Evolutionary conservation across 92 coral and sea anemone species (phyloP).

Genomic region (Palythoa grandis): DNA sequence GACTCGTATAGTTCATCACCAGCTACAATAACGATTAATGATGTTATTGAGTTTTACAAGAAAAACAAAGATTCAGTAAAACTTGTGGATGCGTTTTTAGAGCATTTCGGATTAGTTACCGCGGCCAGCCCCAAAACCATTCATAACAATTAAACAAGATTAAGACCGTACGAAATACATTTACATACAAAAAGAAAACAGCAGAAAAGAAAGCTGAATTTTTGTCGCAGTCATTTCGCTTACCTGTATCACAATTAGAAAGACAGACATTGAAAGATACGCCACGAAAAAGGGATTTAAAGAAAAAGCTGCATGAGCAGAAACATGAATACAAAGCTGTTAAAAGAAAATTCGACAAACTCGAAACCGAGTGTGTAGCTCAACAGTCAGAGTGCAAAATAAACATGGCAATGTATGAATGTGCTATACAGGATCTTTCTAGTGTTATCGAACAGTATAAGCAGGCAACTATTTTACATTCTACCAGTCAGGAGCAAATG

Average conservation of each 20-base stretch:
- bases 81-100: too few relatives aligned
- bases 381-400: not conserved
- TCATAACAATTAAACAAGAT: not conserved
- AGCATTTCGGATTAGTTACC: too few relatives aligned
- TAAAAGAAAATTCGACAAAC: not conserved
- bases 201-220: not conserved
- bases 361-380: not conserved
- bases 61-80: too few relatives aligned
- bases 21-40: too few relatives aligned
- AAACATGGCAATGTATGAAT: not conserved
- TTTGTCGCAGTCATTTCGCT: not conserved
- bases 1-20: not conserved
- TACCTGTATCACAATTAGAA: not conserved
- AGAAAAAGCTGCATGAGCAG: not conserved
- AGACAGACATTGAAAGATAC: not conserved
- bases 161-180: not conserved
- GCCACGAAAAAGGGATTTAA: not conserved
- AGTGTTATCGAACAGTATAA: not conserved
- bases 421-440: not conserved
- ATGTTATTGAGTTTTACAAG: too few relatives aligned
- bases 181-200: not conserved
- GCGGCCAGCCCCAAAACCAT: too few relatives aligned
- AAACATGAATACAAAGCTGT: not conserved
- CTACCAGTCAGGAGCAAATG: conserved; percentile 13
- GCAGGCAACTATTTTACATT: not conserved